Conservation (phyloP, 2,113 vertebrate species). For the Podiceps cristatus region DNA sequence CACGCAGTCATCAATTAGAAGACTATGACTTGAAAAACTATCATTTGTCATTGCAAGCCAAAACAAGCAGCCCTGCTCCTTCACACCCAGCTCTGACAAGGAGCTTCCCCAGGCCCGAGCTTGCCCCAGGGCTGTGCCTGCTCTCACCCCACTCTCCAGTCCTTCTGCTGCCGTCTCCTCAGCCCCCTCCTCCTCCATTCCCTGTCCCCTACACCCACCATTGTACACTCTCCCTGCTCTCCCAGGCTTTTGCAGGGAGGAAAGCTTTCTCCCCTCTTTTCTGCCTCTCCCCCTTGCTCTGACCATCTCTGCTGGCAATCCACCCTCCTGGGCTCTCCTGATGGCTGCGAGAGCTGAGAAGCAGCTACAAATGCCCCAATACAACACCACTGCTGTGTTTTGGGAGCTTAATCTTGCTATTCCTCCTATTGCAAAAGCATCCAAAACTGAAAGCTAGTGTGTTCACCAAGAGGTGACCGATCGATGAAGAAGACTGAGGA, state of each 20-base stretch:
- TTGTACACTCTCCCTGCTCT: neutral
- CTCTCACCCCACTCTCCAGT: accelerated
- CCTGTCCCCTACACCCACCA: neutral
- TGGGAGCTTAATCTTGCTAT: neutral
- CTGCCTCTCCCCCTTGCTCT: neutral
- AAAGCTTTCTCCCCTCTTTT: neutral
- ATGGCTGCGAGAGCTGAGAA: accelerated
- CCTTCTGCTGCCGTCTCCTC: neutral
- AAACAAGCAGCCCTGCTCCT: neutral
- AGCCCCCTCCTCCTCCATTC: neutral
- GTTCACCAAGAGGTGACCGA: neutral
- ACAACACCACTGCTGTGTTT: neutral
- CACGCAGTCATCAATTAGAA: neutral
- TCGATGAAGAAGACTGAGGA: neutral
- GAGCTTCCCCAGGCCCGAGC: neutral
- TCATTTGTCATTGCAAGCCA: neutral
- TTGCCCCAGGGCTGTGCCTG: neutral
- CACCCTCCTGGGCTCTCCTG: neutral
- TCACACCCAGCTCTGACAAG: neutral
- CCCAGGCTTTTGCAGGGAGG: neutral
- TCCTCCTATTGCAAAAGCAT: neutral
- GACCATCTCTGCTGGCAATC: neutral
- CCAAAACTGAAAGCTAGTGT: neutral
- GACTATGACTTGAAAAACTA: neutral
- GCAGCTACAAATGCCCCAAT: neutral